Evolutionary conservation across 2,113 vertebrate species (phyloP), one percentile per base, ranked within the genome.

Genomic region (Pomatorhinus ruficollis): DNA sequence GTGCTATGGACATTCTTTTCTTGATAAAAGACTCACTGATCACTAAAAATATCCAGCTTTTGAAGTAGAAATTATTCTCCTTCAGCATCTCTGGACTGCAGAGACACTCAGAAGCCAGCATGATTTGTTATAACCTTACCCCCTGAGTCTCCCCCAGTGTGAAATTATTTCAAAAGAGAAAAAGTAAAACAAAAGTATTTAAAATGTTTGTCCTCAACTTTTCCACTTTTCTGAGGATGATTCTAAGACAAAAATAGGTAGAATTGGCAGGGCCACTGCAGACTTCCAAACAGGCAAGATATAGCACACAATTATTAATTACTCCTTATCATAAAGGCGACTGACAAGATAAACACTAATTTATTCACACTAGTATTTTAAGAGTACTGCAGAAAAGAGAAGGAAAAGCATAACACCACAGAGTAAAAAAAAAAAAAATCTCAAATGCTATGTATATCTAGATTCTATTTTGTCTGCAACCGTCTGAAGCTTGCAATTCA

Each of bases 31-130:
- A 60, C 57, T 95, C 47, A 5, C 35, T 86, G 65, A 31, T 95
- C 71, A 75, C 89, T 81, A 89, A 86, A 95, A 95, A 95, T 91
- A 91, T 37, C 47, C 61, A 80, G 56, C 75, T 80, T 97, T 94
- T 89, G 72, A 95, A 95, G 78, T 57, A 82, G 68, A 74, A 91
- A 88, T 56, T 1, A 81, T 91, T 61, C 50, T 91, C 76, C 66
- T 87, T 75, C 75, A 88, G 69, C 75, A 81, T 82, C 28, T 78
- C 44, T 71, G 61, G 47, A 68, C 60, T 91, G 83, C 61, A 95
- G 91, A 95, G 53, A 64, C 71, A 71, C 24, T 42, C 31, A 63
- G 77, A 81, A 89, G 27, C 22, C 60, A 75, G 10, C 10, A 33
- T 64, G 40, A 68, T 91, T 87, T 94, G 31, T 72, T 65, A 52